These are phyloP conservation scores for Periparus ater DNA, from an alignment of 2,797 vertebrate genomes.

Conservation along the genomic window DNA sequence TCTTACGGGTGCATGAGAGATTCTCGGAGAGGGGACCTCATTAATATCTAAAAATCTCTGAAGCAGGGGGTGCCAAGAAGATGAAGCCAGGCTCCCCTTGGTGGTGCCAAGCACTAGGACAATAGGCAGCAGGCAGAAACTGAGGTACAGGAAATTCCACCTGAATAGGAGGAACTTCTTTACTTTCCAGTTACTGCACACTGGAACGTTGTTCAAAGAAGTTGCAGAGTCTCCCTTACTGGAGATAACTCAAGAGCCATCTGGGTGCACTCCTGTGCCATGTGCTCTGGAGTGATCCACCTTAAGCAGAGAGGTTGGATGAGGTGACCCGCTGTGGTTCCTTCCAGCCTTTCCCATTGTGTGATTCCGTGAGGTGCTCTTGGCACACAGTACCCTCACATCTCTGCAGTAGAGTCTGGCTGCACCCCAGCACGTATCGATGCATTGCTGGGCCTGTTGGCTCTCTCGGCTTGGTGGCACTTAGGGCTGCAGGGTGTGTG, in stretches of 20 bases:
- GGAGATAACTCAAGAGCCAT: neutral
- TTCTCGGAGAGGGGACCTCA: neutral
- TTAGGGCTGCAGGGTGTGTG: neutral
- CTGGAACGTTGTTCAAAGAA: neutral
- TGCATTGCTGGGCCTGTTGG: neutral
- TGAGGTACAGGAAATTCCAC: too few species aligned
- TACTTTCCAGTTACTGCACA: rapidly evolving
- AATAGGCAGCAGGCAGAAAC: neutral
- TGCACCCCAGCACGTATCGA: rapidly evolving
- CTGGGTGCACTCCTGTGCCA: neutral
- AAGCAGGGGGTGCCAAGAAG: neutral
- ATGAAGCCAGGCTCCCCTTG: neutral
- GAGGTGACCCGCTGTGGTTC: neutral
- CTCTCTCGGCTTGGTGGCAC: neutral
- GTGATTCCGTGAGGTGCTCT: neutral
- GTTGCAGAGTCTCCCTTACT: neutral
- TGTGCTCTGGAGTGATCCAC: neutral
- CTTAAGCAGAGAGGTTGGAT: too few species aligned
- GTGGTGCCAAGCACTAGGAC: neutral
- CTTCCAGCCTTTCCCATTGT: neutral
- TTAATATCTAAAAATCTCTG: neutral
- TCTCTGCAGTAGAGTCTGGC: too few species aligned
- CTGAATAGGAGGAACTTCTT: neutral
- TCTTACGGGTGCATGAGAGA: neutral
- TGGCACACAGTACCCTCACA: rapidly evolving